Base-by-base conservation (phyloP, 2,113 vertebrate species). In the Rattus rattus region DNA sequence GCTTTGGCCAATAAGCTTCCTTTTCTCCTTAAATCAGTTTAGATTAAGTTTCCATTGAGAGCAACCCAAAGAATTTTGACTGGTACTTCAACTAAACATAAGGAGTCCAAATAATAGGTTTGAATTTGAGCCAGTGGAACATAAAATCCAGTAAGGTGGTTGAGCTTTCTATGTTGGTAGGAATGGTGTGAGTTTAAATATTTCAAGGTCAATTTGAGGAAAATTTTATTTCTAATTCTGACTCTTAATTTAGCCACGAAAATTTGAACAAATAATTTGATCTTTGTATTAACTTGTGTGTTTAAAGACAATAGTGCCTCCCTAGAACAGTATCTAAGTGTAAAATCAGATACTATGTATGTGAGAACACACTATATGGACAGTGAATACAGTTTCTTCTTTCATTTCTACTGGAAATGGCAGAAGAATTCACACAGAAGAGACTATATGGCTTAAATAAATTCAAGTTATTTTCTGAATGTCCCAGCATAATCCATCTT, bases 381-480 rank as follows among this genome's bases (percentile, higher is more conserved):
- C 17, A 89, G 65, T 79, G 36, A 30, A 88, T 11, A 80, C 1
- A 36, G 39, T 67, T 77, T 69, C 17, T 19, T 39, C 59, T 28
- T 4, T 54, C 36, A n/a, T 72, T 91, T 7, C 9, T 84, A 19
- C 26, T 69, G 1, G 20, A 94, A 95, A 84, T 73, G 39, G 49
- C 49, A 87, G 43, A 0, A 5, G 43, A 65, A 49, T 67, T 88
- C 67, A 67, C n/a, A 59, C 47, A 73, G 10, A 77, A 70, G 63
- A 79, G 52, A 85, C 86, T 59, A 59, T 49, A 52, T 33, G 33
- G 22, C 33, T 39, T 87, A 43, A 28, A 43, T 22, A 93, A 92
- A 49, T 77, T 70, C 83, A 89, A 86, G 59, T 72, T 75, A 85
- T 84, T 83, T 96, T 81, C 77, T 88, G 5, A 88, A 91, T 52